Conservation (phyloP, 2,113 vertebrate species). For the Kryptolebias marmoratus region DNA sequence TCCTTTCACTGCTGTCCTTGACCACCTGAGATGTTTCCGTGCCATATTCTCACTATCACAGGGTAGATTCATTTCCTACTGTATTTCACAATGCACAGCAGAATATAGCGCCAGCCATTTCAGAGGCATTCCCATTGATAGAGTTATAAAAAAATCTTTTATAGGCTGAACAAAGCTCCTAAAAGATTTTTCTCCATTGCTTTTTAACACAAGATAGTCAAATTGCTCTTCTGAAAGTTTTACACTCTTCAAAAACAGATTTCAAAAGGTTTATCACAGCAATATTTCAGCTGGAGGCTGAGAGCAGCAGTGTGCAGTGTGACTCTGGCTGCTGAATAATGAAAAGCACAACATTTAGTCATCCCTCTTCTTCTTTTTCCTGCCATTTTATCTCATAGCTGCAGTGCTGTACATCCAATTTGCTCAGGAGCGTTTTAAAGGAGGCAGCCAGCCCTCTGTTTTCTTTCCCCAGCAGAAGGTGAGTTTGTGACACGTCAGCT, state of each 20-base stretch:
- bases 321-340: slow-evolving; percentile 53
- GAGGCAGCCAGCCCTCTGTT: slow-evolving; percentile 24
- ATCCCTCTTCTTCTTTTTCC: slow-evolving; percentile 17
- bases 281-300: slow-evolving; percentile 42
- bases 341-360: slow-evolving; percentile 31
- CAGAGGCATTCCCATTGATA: slow-evolving; percentile 25
- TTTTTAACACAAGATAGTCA: slow-evolving; percentile 11
- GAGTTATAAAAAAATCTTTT: slow-evolving; percentile 26
- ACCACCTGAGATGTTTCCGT: slow-evolving; percentile 21
- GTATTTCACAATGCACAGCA: slow-evolving; percentile 31
- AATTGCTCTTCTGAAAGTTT: background rate
- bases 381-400: slow-evolving; percentile 18
- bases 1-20: too few relatives aligned
- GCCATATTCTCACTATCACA: slow-evolving; percentile 15
- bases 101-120: slow-evolving; percentile 30
- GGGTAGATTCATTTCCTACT: slow-evolving; percentile 20
- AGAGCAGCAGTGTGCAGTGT: slow-evolving; percentile 7
- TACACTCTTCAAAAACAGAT: background rate
- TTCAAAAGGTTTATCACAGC: background rate
- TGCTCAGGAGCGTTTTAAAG: slow-evolving; percentile 15
- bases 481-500: slow-evolving; percentile 51
- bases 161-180: slow-evolving; percentile 1
- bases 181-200: slow-evolving; percentile 26
- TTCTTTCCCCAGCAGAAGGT: slow-evolving; percentile 2
- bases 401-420: slow-evolving; percentile 21